phyloP scores from a whole-genome alignment of 2,888 invertebrate species.

The Hermaeophaga mercurialis region DNA sequence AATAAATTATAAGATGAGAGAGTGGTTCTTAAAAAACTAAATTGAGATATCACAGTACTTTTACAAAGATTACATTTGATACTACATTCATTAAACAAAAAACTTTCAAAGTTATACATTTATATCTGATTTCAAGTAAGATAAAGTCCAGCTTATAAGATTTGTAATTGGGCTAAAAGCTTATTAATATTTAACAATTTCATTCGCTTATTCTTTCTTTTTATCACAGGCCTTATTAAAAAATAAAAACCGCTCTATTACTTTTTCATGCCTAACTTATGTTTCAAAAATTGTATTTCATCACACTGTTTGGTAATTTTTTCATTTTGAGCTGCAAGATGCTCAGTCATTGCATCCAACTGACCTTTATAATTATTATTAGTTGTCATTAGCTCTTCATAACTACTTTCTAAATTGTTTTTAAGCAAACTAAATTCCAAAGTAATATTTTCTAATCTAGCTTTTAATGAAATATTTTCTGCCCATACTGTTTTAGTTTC shows the following conservation, averaged over 20 bases:
- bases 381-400: slow-evolving; percentile 73
- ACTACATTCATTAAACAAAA: no score
- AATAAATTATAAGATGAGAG: no score
- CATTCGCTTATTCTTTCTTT: slow-evolving; percentile 6
- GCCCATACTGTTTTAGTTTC: slow-evolving; percentile 52
- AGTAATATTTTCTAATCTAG: slow-evolving; percentile 59
- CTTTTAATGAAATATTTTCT: slow-evolving; percentile 57
- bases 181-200: not conserved
- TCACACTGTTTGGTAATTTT: slow-evolving; percentile 83
- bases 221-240: slow-evolving; percentile 18
- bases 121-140: no score
- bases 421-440: slow-evolving; percentile 61
- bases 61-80: no score
- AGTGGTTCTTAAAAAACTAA: not conserved
- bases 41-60: slow-evolving; percentile 1
- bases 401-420: slow-evolving; percentile 61
- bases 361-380: slow-evolving; percentile 71
- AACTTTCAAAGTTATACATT: no score
- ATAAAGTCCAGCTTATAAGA: no score
- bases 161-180: not conserved
- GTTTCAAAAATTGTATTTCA: slow-evolving; percentile 72
- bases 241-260: slow-evolving; percentile 29
- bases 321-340: slow-evolving; percentile 80
- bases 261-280: slow-evolving; percentile 56
- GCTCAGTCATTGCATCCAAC: slow-evolving; percentile 77